Percentiles rank a stretch among this genome's conserved stretches.
These are phyloP conservation scores for Drosophila pseudotalamancana DNA, from an alignment of 2,888 invertebrate genomes.

Conservation along the genomic window DNA sequence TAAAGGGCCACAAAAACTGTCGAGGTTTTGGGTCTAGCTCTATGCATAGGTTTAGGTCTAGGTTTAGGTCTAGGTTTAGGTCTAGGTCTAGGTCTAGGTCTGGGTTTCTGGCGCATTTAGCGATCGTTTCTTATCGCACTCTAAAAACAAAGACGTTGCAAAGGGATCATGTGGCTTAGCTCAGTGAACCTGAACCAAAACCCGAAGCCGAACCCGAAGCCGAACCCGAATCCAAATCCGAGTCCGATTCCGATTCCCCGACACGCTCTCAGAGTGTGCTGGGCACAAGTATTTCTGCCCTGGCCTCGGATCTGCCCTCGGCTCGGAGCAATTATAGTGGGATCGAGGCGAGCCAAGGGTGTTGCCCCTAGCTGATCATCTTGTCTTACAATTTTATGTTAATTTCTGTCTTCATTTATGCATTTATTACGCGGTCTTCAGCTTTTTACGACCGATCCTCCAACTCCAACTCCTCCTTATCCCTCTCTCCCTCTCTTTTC, in stretches of 20 bases:
- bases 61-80: background rate
- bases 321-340: conserved; percentile 50
- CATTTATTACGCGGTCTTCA: conserved; percentile 69
- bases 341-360: conserved; percentile 37
- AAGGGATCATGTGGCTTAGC: conserved; percentile 64
- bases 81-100: background rate
- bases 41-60: background rate
- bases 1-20: conserved; percentile 21
- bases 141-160: conserved; percentile 68
- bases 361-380: conserved; percentile 54
- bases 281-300: conserved; percentile 65
- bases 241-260: conserved; percentile 15
- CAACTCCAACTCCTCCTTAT: conserved; percentile 1
- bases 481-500: background rate
- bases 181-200: conserved; percentile 47
- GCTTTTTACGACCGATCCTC: conserved; percentile 62
- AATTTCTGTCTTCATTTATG: conserved; percentile 64
- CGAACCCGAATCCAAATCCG: conserved; percentile 17
- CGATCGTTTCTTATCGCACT: conserved; percentile 67
- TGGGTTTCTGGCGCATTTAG: conserved; percentile 30
- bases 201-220: conserved; percentile 19
- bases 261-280: conserved; percentile 79
- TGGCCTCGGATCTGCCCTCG: conserved; percentile 23
- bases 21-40: conserved; percentile 3
- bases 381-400: conserved; percentile 69